A percentile compares a stretch with the other conserved stretches of the same genome.
Evolutionary conservation across 2,888 invertebrate species (phyloP).

Genomic region (Sclerodermus sp.): DNA sequence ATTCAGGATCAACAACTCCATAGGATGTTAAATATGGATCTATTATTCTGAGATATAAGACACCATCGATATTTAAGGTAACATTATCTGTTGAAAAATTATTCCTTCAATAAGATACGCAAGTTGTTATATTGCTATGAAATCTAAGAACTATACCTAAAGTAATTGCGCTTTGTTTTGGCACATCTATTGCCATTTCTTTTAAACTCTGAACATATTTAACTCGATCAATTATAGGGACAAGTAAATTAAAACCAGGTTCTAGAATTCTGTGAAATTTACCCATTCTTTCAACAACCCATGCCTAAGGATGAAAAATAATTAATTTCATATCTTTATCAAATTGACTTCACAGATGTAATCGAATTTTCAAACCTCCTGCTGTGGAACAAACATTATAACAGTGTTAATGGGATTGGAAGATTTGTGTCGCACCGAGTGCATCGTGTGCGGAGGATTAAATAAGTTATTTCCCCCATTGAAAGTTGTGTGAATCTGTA

Average conservation of each 20-base stretch:
- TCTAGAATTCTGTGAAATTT: conserved; percentile 91
- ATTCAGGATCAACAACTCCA: conserved; percentile 99
- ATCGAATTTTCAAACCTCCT: conserved; percentile 71
- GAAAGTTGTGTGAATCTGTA: not conserved
- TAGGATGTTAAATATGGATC: conserved; percentile 95
- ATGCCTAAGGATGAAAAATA: conserved; percentile 68
- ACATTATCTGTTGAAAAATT: conserved; percentile 78
- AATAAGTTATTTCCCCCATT: not conserved
- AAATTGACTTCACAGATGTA: not conserved
- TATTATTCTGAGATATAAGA: conserved; percentile 89
- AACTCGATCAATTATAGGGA: conserved; percentile 89
- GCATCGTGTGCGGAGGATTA: not conserved
- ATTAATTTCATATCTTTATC: not conserved
- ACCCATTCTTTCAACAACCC: conserved; percentile 98
- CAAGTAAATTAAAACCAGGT: conserved; percentile 90
- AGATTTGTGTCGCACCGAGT: conserved; percentile 53
- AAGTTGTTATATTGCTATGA: not conserved
- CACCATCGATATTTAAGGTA: conserved; percentile 94
- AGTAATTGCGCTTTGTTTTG: conserved; percentile 97
- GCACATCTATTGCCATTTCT: conserved; percentile 99
- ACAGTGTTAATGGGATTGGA: conserved; percentile 87
- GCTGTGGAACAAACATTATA: conserved; percentile 97
- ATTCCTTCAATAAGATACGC: not conserved
- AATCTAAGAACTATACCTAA: conserved; percentile 60
- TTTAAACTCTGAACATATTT: conserved; percentile 98